phyloP scores from a whole-genome alignment of 2,888 invertebrate genomes.

The Bombyx huttoni region DNA sequence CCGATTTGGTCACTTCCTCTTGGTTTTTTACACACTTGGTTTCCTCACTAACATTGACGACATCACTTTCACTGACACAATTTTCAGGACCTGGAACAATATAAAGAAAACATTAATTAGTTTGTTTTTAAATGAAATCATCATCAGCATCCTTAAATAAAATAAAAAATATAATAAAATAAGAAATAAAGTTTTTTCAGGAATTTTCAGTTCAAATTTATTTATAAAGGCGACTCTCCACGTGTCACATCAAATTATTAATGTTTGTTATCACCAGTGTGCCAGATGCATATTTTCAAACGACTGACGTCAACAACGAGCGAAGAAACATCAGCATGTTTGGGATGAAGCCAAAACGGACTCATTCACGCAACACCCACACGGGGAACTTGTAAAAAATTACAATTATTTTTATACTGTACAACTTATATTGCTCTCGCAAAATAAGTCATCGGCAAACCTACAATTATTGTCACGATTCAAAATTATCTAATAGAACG shows the following conservation, averaged over 20 bases:
- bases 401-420: neutral
- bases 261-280: slow-evolving; percentile 22
- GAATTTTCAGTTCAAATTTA: slow-evolving; percentile 1
- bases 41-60: slow-evolving; percentile 52
- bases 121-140: neutral
- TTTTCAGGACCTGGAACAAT: slow-evolving; percentile 60
- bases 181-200: slow-evolving; percentile 3
- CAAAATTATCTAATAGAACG: too few relatives aligned
- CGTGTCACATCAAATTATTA: slow-evolving; percentile 12
- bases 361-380: slow-evolving; percentile 63
- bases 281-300: slow-evolving; percentile 36
- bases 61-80: slow-evolving; percentile 61
- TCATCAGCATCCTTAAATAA: too few relatives aligned
- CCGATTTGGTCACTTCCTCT: slow-evolving; percentile 41
- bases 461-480: too few relatives aligned
- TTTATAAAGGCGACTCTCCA: slow-evolving; percentile 6
- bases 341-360: slow-evolving; percentile 53
- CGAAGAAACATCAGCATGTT: slow-evolving; percentile 34
- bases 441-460: neutral
- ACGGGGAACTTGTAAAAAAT: slow-evolving; percentile 26
- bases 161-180: neutral
- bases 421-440: neutral
- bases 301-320: slow-evolving; percentile 37
- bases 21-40: slow-evolving; percentile 53
- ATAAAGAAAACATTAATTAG: slow-evolving; percentile 6